Evolutionary conservation across 1,140 invertebrate genomes (phyloP).

Genomic region (Meteorus sp.): DNA sequence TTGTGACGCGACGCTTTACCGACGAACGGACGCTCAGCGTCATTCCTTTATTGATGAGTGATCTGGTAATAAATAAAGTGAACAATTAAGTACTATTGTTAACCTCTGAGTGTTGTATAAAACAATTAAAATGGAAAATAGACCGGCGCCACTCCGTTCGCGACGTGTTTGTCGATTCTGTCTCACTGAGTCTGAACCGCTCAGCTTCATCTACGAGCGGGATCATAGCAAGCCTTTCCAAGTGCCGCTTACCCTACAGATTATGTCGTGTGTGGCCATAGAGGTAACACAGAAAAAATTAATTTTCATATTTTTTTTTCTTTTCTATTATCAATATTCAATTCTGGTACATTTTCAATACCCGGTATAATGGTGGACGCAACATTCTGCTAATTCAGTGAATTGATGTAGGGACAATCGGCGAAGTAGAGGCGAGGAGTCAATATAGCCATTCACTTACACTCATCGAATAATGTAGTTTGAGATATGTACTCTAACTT

Average conservation of each 20-base stretch:
- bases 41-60: slow-evolving; percentile 30
- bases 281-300: slow-evolving; percentile 63
- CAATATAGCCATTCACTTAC: too few relatives aligned
- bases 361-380: background rate
- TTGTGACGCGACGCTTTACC: slow-evolving; percentile 48
- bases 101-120: background rate
- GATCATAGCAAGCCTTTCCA: slow-evolving; percentile 56
- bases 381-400: background rate
- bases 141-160: slow-evolving; percentile 61
- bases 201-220: slow-evolving; percentile 69
- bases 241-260: slow-evolving; percentile 69
- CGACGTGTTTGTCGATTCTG: slow-evolving; percentile 75
- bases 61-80: slow-evolving; percentile 21
- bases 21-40: slow-evolving; percentile 59
- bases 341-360: background rate
- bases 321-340: slow-evolving; percentile 1
- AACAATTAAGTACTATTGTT: background rate
- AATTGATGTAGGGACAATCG: slow-evolving; percentile 26
- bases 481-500: slow-evolving; percentile 15
- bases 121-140: slow-evolving; percentile 61
- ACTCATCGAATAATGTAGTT: slow-evolving; percentile 15
- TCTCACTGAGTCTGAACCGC: slow-evolving; percentile 61
- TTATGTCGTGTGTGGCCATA: slow-evolving; percentile 73
- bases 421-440: slow-evolving; percentile 20
- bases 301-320: background rate